These are phyloP conservation scores for Cynopterus brachyotis DNA, from an alignment of 2,113 vertebrate species.

Conservation along the genomic window DNA sequence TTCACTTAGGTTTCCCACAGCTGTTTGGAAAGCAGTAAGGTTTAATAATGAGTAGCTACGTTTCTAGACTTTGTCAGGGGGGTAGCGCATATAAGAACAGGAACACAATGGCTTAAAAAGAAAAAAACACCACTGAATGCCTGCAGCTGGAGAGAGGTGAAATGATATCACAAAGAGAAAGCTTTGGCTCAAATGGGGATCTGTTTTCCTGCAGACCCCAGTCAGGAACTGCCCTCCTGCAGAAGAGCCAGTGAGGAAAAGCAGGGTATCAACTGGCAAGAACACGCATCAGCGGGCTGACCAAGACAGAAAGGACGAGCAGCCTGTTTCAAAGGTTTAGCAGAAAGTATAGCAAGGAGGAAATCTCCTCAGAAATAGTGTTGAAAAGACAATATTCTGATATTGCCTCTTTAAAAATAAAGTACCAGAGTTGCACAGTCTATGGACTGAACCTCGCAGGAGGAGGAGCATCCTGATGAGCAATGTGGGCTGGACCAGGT, in stretches of 20 bases:
- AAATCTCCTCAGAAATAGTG: neutral
- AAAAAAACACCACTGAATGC: neutral
- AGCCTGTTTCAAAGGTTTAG: neutral
- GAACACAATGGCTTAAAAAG: neutral
- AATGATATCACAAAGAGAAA: neutral
- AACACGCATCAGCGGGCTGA: neutral
- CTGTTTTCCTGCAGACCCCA: neutral
- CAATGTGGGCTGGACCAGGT: neutral
- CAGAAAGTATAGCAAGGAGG: neutral
- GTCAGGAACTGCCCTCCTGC: neutral
- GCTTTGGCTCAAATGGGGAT: neutral
- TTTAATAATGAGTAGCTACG: neutral
- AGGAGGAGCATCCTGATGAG: neutral
- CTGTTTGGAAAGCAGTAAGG: neutral
- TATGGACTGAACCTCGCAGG: neutral
- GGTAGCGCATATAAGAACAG: neutral
- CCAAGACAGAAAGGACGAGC: neutral
- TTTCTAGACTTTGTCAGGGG: neutral
- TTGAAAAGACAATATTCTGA: neutral
- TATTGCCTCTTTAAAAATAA: neutral
- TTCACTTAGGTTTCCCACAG: neutral
- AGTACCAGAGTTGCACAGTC: neutral
- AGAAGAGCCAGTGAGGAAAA: neutral
- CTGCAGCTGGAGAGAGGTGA: neutral
- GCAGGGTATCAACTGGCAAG: too few species aligned